A percentile compares a stretch with the other conserved stretches of the same genome.
Evolutionary conservation across 2,888 invertebrate species (phyloP).

Genomic region (Nemoura dubitans): DNA sequence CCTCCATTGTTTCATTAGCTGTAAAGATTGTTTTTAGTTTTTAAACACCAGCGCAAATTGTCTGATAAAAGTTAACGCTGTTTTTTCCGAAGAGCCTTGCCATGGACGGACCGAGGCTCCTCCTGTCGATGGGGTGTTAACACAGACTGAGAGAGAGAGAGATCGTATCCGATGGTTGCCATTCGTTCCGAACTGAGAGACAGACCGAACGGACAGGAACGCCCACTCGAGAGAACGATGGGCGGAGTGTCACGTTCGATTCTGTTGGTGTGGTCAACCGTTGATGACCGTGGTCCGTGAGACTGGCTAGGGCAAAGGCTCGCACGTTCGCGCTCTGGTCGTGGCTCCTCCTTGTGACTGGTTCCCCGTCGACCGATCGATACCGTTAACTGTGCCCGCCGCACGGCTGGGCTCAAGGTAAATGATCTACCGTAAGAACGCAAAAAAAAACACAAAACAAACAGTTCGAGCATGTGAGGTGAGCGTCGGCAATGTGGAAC

Average conservation of each 20-base stretch:
- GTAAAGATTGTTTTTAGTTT: background rate
- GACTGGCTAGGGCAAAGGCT: constrained; percentile 47
- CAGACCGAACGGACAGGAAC: constrained; percentile 45
- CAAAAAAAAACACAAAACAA: background rate
- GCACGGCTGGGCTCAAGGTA: constrained; percentile 61
- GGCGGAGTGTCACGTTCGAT: constrained; percentile 41
- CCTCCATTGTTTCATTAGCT: too few relatives aligned
- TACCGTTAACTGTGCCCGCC: constrained; percentile 51
- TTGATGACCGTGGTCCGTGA: constrained; percentile 40
- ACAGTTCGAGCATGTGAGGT: constrained; percentile 4
- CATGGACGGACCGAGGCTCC: constrained; percentile 58
- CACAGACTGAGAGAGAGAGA: background rate
- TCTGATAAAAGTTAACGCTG: constrained; percentile 53
- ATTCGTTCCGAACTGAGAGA: constrained; percentile 41
- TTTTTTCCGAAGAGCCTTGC: constrained; percentile 63
- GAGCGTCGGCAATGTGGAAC: background rate
- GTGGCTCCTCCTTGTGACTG: constrained; percentile 1
- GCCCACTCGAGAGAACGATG: constrained; percentile 46
- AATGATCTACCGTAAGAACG: constrained; percentile 55
- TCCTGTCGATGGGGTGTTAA: constrained; percentile 23
- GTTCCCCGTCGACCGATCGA: constrained; percentile 33
- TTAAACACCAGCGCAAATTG: constrained; percentile 20
- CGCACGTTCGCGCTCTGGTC: background rate
- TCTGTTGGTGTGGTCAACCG: constrained; percentile 49
- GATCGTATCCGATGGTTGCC: constrained; percentile 35